Percentiles rank a stretch among this genome's conserved stretches.
phyloP scores from a whole-genome alignment of 2,113 vertebrate genomes.

The Tichodroma muraria region DNA sequence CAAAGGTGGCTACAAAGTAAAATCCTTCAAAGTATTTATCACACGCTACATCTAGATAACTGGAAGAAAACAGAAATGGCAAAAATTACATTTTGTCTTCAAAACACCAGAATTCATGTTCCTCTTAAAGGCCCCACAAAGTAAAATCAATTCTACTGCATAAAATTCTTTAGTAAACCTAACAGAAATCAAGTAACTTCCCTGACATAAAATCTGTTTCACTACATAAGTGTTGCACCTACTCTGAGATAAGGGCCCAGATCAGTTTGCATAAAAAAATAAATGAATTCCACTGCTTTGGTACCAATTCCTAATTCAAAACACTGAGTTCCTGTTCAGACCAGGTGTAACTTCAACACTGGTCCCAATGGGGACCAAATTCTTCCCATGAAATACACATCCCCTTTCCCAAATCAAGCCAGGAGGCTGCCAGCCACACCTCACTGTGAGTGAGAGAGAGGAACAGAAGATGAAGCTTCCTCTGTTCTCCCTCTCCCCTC shows the following conservation, averaged over 20 bases:
- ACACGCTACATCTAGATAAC: not conserved
- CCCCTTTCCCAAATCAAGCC: not conserved
- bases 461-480: not conserved
- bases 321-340: not conserved
- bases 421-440: not conserved
- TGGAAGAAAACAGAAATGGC: not conserved
- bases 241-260: not conserved
- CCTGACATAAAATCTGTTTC: not conserved
- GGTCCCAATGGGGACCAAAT: not conserved
- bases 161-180: not conserved
- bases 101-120: not conserved
- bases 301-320: not conserved
- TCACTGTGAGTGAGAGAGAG: not conserved
- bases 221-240: not conserved
- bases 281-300: not conserved
- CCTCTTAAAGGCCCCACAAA: not conserved
- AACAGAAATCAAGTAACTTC: not conserved
- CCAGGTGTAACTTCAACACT: not conserved
- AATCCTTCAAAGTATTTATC: not conserved
- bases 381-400: not conserved
- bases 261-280: not conserved
- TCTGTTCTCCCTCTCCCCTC: not conserved
- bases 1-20: not conserved
- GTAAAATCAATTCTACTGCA: not conserved
- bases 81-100: not conserved